Base-by-base conservation (phyloP, 2,797 vertebrate genomes). In the Sebastes minor region DNA sequence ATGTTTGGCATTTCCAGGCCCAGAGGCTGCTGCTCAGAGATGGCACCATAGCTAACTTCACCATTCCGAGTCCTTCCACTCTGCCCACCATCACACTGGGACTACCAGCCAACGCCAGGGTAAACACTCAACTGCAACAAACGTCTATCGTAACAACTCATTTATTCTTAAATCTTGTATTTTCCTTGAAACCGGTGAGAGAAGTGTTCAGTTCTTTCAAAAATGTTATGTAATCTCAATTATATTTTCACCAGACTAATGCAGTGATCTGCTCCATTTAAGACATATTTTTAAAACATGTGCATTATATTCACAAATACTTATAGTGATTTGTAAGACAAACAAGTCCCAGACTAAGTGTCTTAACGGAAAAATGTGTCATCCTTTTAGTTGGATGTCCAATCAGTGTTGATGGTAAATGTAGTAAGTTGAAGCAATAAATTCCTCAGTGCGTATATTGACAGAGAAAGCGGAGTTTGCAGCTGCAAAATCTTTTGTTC, bases 31-130 rank as follows among this genome's bases (percentile, higher is more conserved):
- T 96, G 76, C 92, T 96, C 53, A 92, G 94, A 90, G 97, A 98
- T 83, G 97, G 96, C 64, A 96, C 97, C 16, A 89, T 97, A 73
- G 94, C 96, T 53, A 97, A 97, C 87, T 97, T 97, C 82, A 96
- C 97, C 73, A 91, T 97, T 81, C 96, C 94, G 74, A 95, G 90
- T 79, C 82, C 92, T 1, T 95, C 95, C 80, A 95, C 97, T 66
- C 96, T 97, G 86, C 97, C 97, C 20, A 97, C 97, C 89, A 97
- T 99, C 94, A 98, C 97, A 0, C 95, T 98, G 91, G 98, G 97
- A 35, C 94, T 98, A 63, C 97, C 97, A 0, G 97, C 97, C 64
- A 96, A 97, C 67, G 71, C 94, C 88, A 96, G 97, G 97, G 97
- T 98, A 96, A 94, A 76, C 30, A 71, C 63, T 12, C 1, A 27